These are phyloP conservation scores for Montipora capricornis DNA, from an alignment of 64 coral and sea anemone species.

Conservation along the genomic window DNA sequence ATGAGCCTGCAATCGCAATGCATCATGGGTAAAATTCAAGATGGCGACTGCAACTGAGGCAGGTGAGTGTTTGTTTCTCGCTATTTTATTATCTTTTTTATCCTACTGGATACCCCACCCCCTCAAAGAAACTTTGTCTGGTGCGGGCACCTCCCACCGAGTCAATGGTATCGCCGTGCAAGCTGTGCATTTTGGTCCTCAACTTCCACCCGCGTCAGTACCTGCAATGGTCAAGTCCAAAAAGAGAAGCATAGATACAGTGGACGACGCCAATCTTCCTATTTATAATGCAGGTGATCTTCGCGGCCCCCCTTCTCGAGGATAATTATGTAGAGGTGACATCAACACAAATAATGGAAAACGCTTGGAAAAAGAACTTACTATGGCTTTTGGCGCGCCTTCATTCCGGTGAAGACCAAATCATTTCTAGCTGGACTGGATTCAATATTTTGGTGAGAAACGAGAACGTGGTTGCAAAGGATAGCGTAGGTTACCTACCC, in stretches of 20 bases:
- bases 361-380: background rate
- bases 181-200: background rate
- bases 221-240: background rate
- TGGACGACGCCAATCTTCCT: background rate
- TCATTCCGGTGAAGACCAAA: background rate
- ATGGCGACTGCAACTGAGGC: too few species aligned
- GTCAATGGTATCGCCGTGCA: too few species aligned
- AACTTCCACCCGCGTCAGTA: background rate
- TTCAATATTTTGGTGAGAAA: conserved; percentile 32
- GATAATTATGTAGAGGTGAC: conserved; percentile 47
- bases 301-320: conserved; percentile 45
- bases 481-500: conserved; percentile 49
- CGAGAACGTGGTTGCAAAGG: conserved; percentile 13
- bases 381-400: background rate
- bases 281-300: background rate
- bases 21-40: too few species aligned
- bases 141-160: too few species aligned
- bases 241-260: background rate
- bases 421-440: conserved; percentile 24
- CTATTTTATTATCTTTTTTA: too few species aligned
- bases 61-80: too few species aligned
- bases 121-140: too few species aligned
- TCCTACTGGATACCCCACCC: too few species aligned
- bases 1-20: too few species aligned
- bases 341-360: conserved; percentile 27